Evolutionary conservation across 2,888 invertebrate genomes (phyloP).

Genomic region (Mechanitis mazaeus): DNA sequence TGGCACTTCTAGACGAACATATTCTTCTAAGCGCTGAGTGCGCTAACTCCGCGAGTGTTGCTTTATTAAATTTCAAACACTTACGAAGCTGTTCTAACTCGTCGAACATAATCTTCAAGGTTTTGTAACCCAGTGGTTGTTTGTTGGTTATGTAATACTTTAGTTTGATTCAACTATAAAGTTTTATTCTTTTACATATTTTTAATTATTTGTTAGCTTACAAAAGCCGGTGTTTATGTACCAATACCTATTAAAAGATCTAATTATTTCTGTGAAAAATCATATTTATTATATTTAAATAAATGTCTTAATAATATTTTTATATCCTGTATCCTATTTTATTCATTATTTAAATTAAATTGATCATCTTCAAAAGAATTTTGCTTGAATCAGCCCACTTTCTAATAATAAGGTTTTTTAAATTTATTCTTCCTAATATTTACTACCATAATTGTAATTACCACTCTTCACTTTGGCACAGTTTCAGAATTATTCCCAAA

Average conservation of each 20-base stretch:
- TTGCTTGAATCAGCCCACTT: not conserved
- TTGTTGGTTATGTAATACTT: not conserved
- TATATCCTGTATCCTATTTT: no score
- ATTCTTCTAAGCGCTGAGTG: conserved; percentile 13
- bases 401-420: not conserved
- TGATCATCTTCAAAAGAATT: no score
- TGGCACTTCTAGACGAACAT: conserved; percentile 7
- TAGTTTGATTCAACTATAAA: not conserved
- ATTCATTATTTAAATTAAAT: no score
- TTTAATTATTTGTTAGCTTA: no score
- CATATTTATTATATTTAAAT: no score
- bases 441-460: conserved; percentile 2
- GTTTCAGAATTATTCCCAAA: conserved; percentile 17
- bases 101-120: conserved; percentile 8
- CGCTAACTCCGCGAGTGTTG: conserved; percentile 17
- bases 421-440: not conserved
- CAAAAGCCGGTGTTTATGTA: no score
- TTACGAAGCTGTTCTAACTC: conserved; percentile 16
- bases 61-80: conserved; percentile 25
- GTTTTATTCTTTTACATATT: no score
- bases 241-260: no score
- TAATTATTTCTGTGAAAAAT: no score
- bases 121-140: conserved; percentile 1
- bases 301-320: no score
- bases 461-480: conserved; percentile 2